Base-by-base conservation (phyloP, 2,113 vertebrate species). In the Psittacula cyanocephala region DNA sequence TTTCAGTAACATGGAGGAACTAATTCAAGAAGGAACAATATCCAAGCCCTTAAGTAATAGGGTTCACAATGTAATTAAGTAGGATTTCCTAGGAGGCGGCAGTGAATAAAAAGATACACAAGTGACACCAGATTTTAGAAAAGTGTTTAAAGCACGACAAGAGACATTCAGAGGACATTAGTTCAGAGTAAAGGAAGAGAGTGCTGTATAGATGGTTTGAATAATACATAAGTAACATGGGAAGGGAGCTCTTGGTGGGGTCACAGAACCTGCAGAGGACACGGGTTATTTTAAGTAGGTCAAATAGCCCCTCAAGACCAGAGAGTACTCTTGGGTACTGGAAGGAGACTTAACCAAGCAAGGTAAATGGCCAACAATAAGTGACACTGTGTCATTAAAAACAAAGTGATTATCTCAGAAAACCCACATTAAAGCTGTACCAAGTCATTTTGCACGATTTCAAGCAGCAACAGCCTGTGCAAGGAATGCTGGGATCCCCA, bases 11-110 rank as follows among this genome's bases (percentile, higher is more conserved):
- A 50, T 2, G 2, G 39, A 91, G 83, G 57, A 91, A 57, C 81
- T 91, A 88, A 94, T 91, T 92, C 84, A 92, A 75, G 47, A 86
- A 95, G 81, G 39, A 70, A 82, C 86, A 93, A 76, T 79, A 92
- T 64, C 52, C 11, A 3, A 94, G 83, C 39, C 81, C 63, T 71
- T 90, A 93, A 96, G 72, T 91, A 85, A 94, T 63, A 93, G 63
- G 49, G 74, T 85, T 88, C 83, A 81, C 83, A 79, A 35, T 2
- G 2, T 95, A 94, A 96, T 93, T 93, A 96, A 93, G 83, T 82
- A 29, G 67, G 79, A 69, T 28, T 22, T 72, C 37, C 37, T 81
- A 89, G 80, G 39, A 88, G 52, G 17, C 76, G 23, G 44, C 28
- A 85, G 65, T 22, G 41, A 88, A 82, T 41, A 10, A 85, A 86